Base-by-base conservation (phyloP, 1,140 invertebrate genomes). In the Paraescarpia echinospica region DNA sequence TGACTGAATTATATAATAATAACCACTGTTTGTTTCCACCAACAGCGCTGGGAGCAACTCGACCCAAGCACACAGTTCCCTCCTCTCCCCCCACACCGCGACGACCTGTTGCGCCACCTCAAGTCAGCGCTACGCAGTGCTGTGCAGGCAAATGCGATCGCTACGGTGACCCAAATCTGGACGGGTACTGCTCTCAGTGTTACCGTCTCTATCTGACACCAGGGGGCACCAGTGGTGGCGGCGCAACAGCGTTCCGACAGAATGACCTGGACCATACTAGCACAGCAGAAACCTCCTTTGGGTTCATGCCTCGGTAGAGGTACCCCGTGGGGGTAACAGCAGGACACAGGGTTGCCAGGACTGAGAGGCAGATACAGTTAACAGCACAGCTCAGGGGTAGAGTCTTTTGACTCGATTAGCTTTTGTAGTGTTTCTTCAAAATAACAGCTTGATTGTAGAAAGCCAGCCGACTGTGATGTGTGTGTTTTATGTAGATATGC, bases 141-240 rank as follows among this genome's bases (percentile, higher is more conserved):
- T 35, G 35, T 33, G 88, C 48, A 0, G 41, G 34, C n/a, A 48
- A 92, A 22, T 92, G 92, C 88, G 51, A 77, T 51, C 12, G 31
- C 51, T 92, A 92, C 51, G 92, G 48, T 33, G 88, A 92, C 34
- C 92, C 92, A 34, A 88, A 92, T 89, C 33, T 92, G n/a, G 92
- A 77, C 9, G 92, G 92, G 6, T 92, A 77, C 88, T 92, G 92
- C 88, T 51, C 48, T 59, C 48, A 31, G 1, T 92, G 92, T 92
- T 92, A 33, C 77, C 48, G 12, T 2, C 90, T 12, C 8, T 41
- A 90, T 22, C 31, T 90, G 18, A 0, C 59, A 77, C 59, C 59
- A 77, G 27, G 59, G 27, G 18, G 1, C 59, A 77, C 59, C 22
- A 51, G 48, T 9, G 48, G 18, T 18, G 18, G 48, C 18, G 18